A percentile compares a stretch with the other conserved stretches of the same genome.
Conservation (phyloP, 2,888 invertebrate genomes). For the Orgyia antiqua region DNA sequence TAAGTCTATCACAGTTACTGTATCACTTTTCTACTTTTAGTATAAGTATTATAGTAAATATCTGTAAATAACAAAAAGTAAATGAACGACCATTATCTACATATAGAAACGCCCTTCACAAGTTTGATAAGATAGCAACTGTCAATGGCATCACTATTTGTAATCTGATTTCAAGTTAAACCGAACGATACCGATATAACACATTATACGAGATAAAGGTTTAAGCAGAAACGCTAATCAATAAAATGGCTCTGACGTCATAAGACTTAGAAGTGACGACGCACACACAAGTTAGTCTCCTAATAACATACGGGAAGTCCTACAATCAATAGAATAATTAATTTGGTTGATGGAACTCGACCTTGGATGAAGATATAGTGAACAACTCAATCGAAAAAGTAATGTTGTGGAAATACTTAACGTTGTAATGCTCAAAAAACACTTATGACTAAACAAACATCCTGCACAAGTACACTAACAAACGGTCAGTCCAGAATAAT, state of each 20-base stretch:
- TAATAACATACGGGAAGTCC: slow-evolving; percentile 5
- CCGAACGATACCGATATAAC: slow-evolving; percentile 6
- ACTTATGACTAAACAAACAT: background rate
- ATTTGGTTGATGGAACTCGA: slow-evolving; percentile 1
- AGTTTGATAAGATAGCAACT: slow-evolving; percentile 11
- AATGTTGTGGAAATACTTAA: background rate
- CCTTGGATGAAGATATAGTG: too few species aligned
- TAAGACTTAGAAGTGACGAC: slow-evolving; percentile 13
- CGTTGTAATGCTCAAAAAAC: background rate
- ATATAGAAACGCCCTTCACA: slow-evolving; percentile 9
- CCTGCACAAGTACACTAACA: background rate
- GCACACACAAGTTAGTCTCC: background rate
- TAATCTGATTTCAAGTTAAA: slow-evolving; percentile 11
- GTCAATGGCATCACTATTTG: slow-evolving; percentile 8
- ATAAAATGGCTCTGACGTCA: slow-evolving; percentile 10
- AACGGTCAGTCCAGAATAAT: background rate
- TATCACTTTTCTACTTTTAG: slow-evolving; percentile 29
- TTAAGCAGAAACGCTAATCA: too few species aligned
- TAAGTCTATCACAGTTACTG: slow-evolving; percentile 31
- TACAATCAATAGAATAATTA: slow-evolving; percentile 13
- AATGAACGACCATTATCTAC: slow-evolving; percentile 5
- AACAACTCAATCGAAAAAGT: slow-evolving; percentile 2
- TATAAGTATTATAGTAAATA: slow-evolving; percentile 12
- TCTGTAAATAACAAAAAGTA: slow-evolving; percentile 18
- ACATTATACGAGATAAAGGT: slow-evolving; percentile 6